Evolutionary conservation across 2,888 invertebrate genomes (phyloP).

Genomic region (Itoplectis maculator): DNA sequence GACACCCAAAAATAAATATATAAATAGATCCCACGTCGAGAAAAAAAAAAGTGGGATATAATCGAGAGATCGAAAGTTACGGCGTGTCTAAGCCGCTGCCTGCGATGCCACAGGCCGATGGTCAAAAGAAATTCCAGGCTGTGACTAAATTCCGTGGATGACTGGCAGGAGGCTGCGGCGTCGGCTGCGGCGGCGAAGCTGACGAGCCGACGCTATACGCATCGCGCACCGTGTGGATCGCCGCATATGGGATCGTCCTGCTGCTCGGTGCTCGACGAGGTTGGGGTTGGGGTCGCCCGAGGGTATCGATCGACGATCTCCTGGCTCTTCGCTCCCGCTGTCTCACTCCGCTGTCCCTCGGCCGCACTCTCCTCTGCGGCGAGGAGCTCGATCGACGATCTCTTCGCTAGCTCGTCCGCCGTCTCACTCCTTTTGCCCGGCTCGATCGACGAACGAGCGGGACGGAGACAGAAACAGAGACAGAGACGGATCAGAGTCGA

Average conservation of each 20-base stretch:
- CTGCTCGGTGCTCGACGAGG: too few species aligned
- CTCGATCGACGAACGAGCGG: too few species aligned
- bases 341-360: conserved; percentile 61
- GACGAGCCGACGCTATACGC: conserved; percentile 29
- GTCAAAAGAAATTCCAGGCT: conserved; percentile 81
- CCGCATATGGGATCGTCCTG: conserved; percentile 74
- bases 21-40: not conserved
- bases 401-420: too few species aligned
- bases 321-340: conserved; percentile 67
- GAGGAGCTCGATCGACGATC: too few species aligned
- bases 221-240: conserved; percentile 21
- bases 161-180: conserved; percentile 78
- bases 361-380: conserved; percentile 58
- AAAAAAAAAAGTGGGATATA: conserved; percentile 50
- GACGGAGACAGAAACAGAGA: conserved; percentile 15
- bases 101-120: conserved; percentile 68
- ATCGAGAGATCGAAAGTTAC: conserved; percentile 63
- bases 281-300: conserved; percentile 78
- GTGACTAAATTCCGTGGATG: conserved; percentile 83
- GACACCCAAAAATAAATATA: not conserved
- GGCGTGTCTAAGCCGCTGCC: conserved; percentile 44
- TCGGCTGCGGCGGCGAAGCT: conserved; percentile 70
- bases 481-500: conserved; percentile 7
- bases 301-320: conserved; percentile 80
- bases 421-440: too few species aligned